These are phyloP conservation scores for Archilochus colubris DNA, from an alignment of 2,113 vertebrate genomes.

Conservation along the genomic window DNA sequence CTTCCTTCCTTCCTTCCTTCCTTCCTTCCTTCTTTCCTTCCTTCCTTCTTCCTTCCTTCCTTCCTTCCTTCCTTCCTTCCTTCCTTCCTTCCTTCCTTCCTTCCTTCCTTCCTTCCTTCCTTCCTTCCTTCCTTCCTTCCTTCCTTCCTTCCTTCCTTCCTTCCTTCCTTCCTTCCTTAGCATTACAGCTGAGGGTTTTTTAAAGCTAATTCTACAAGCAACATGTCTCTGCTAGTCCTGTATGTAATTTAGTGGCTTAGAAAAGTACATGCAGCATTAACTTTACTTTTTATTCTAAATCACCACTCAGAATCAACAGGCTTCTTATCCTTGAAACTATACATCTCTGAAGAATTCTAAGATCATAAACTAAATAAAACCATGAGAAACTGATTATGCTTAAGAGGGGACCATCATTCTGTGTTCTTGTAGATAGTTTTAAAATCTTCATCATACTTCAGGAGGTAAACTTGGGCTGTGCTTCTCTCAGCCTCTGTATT, in stretches of 20 bases:
- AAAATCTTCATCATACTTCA: background rate
- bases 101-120: too few relatives aligned
- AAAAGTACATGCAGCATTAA: background rate
- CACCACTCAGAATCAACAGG: background rate
- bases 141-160: background rate
- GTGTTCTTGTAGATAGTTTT: background rate
- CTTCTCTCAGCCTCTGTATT: background rate
- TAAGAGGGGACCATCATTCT: background rate
- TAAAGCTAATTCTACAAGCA: background rate
- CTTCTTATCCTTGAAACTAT: background rate
- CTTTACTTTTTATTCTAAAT: conserved; percentile 22
- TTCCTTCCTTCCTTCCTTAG: too few relatives aligned
- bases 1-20: too few relatives aligned
- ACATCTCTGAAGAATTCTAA: background rate
- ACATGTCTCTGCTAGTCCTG: background rate
- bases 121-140: background rate
- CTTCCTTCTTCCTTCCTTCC: too few relatives aligned
- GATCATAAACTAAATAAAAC: conserved; percentile 22
- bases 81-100: too few relatives aligned
- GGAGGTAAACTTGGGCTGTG: background rate
- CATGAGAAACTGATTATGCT: background rate
- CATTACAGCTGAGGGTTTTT: background rate
- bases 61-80: too few relatives aligned
- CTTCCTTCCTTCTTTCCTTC: too few relatives aligned
- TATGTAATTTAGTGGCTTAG: background rate